These are phyloP conservation scores for Chaunax sp. DNA, from an alignment of 2,797 vertebrate species.

Conservation along the genomic window DNA sequence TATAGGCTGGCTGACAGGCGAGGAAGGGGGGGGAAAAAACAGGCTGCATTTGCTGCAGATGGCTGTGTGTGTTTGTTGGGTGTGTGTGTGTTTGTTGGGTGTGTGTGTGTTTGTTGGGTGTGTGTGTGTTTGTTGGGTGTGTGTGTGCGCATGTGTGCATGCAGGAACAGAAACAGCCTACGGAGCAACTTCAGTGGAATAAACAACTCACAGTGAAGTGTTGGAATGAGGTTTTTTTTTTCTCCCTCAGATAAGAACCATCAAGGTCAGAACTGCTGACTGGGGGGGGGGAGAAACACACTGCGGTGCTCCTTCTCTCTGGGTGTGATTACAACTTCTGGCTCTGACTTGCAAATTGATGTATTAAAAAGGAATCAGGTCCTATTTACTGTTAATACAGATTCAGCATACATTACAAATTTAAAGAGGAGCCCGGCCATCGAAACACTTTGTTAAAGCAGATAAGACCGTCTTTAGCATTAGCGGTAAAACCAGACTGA, in stretches of 20 bases:
- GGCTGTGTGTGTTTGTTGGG: background rate
- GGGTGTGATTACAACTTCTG: background rate
- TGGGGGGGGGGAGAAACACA: background rate
- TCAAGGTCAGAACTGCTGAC: conserved; percentile 56
- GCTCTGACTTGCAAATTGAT: background rate
- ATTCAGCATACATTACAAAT: conserved; percentile 6
- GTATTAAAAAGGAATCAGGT: background rate
- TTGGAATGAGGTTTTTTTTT: conserved; percentile 15
- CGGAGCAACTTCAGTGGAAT: conserved; percentile 38
- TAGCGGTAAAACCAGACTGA: conserved; percentile 47
- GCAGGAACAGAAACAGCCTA: conserved; percentile 39
- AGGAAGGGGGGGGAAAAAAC: background rate
- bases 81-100: no score
- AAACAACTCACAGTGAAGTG: conserved; percentile 44
- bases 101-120: no score
- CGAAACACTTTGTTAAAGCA: conserved; percentile 11
- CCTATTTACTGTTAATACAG: background rate
- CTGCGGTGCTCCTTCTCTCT: conserved; percentile 10
- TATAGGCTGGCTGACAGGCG: background rate
- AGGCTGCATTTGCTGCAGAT: conserved; percentile 1
- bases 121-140: conserved; percentile 5
- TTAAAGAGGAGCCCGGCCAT: conserved; percentile 3
- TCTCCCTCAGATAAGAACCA: conserved; percentile 39
- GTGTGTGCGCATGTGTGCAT: background rate
- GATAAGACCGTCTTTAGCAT: conserved; percentile 46